These are phyloP conservation scores for Cathartes aura DNA, from an alignment of 2,113 vertebrate species.

Conservation along the genomic window DNA sequence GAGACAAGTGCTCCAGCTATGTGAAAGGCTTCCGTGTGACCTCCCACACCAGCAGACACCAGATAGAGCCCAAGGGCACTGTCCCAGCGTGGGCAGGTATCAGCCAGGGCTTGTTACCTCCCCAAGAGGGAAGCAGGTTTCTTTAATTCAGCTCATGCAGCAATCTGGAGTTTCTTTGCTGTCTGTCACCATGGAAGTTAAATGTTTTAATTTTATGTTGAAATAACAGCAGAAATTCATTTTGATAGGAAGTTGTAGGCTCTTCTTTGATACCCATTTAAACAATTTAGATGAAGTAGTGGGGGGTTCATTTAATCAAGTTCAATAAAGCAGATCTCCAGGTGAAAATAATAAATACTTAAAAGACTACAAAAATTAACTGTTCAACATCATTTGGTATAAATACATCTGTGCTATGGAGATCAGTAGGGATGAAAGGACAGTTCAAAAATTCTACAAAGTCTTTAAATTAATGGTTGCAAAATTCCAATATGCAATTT, in stretches of 20 bases:
- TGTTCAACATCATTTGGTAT: not conserved
- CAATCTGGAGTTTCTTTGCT: not conserved
- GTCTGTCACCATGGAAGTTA: not conserved
- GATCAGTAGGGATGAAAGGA: not conserved
- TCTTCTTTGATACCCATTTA: slow-evolving; percentile 44
- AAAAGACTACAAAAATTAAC: not conserved
- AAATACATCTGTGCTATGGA: not conserved
- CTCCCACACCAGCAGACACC: not conserved
- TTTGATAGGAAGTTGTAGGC: slow-evolving; percentile 44
- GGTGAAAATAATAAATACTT: slow-evolving; percentile 33
- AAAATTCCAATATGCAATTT: not conserved
- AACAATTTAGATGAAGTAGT: slow-evolving; percentile 38
- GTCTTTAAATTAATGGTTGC: not conserved
- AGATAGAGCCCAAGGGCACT: not conserved
- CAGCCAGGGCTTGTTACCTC: not conserved
- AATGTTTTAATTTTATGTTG: slow-evolving; percentile 12
- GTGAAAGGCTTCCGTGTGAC: accelerated
- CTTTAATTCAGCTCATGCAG: not conserved
- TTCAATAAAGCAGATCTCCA: slow-evolving; percentile 65
- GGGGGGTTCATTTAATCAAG: slow-evolving; percentile 46
- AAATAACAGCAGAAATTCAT: slow-evolving; percentile 59
- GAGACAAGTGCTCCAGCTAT: not conserved
- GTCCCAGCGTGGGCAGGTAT: not conserved
- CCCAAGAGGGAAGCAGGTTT: not conserved
- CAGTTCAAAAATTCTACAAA: not conserved